A percentile compares a stretch with the other conserved stretches of the same genome.
These are phyloP conservation scores for Gerris buenoi DNA, from an alignment of 1,140 invertebrate species.

Conservation along the genomic window DNA sequence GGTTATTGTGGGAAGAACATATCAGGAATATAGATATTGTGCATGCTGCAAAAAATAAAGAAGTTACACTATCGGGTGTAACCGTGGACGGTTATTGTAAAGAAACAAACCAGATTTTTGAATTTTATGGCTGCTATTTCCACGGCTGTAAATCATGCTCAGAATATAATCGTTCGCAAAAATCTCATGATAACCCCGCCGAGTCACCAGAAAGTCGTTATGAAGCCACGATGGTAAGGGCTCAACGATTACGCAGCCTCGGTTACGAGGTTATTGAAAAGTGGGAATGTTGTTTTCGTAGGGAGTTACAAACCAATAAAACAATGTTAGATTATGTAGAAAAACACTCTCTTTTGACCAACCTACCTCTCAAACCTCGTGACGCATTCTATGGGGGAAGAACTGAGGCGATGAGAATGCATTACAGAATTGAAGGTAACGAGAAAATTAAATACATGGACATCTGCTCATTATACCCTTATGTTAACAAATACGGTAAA, in stretches of 20 bases:
- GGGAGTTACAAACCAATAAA: background rate
- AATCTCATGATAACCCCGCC: background rate
- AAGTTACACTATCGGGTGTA: background rate
- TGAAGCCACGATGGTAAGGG: background rate
- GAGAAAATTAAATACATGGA: background rate
- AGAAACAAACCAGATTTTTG: background rate
- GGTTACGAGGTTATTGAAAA: background rate
- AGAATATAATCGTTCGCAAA: background rate
- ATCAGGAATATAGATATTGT: background rate
- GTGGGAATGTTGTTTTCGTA: background rate
- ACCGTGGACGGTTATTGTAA: background rate
- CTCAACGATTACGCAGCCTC: background rate
- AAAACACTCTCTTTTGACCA: background rate
- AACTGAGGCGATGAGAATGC: background rate
- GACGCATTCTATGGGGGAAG: background rate
- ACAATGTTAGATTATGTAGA: background rate
- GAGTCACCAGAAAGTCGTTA: background rate
- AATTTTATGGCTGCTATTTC: background rate
- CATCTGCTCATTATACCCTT: constrained; percentile 18
- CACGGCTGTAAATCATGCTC: background rate
- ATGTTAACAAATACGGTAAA: constrained; percentile 28
- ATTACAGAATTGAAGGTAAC: background rate
- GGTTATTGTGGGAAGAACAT: background rate
- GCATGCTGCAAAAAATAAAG: background rate
- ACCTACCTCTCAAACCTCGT: background rate